These are phyloP conservation scores for Poeciliopsis prolifica DNA, from an alignment of 2,113 vertebrate genomes.

Conservation along the genomic window DNA sequence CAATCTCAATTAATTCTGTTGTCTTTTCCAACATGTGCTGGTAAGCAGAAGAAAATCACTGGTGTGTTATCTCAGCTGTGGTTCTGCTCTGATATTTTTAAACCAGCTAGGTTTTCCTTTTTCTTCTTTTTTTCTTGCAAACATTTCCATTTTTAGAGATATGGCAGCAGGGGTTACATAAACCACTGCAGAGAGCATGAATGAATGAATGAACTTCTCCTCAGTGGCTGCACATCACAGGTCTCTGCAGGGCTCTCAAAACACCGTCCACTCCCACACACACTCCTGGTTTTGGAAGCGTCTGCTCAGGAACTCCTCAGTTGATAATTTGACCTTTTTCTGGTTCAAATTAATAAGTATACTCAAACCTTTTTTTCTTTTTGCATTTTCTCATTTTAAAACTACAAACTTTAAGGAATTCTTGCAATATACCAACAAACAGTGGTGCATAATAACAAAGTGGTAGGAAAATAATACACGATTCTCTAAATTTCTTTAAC, in stretches of 20 bases:
- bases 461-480: not conserved
- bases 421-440: not conserved
- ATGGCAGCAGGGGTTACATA: slow-evolving; percentile 54
- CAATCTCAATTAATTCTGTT: not conserved
- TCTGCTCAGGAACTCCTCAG: slow-evolving; percentile 28
- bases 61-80: slow-evolving; percentile 39
- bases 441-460: not conserved
- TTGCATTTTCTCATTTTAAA: not conserved
- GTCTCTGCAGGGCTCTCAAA: slow-evolving; percentile 26
- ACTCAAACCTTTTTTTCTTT: not conserved
- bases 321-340: slow-evolving; percentile 35
- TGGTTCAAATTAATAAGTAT: not conserved
- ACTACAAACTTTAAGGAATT: not conserved
- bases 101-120: slow-evolving; percentile 19
- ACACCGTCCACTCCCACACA: slow-evolving; percentile 38
- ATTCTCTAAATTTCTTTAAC: not conserved
- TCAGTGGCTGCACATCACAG: slow-evolving; percentile 14
- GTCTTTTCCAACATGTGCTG: not conserved
- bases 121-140: slow-evolving; percentile 22
- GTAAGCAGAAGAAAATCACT: slow-evolving; percentile 9
- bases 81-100: slow-evolving; percentile 55
- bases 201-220: slow-evolving; percentile 61
- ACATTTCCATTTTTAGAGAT: slow-evolving; percentile 74
- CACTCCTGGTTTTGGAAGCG: slow-evolving; percentile 55
- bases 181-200: slow-evolving; percentile 56